Conservation (phyloP, 2,797 vertebrate genomes). For the Steatocranus sp. region DNA sequence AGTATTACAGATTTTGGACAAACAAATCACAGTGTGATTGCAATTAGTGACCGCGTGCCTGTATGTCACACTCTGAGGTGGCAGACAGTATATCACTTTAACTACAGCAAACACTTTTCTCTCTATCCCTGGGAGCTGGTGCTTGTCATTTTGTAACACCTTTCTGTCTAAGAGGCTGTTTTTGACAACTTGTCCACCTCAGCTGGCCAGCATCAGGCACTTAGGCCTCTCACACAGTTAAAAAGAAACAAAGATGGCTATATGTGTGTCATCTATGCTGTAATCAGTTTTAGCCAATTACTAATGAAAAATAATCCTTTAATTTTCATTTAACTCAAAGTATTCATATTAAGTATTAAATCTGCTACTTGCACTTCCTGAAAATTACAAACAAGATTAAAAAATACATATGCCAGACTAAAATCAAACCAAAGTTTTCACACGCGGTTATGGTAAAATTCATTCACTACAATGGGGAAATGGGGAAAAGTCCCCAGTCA, state of each 20-base stretch:
- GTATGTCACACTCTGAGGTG: slow-evolving; percentile 13
- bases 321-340: neutral
- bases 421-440: neutral
- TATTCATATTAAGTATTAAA: neutral
- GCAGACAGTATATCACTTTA: slow-evolving; percentile 25
- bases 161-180: slow-evolving; percentile 27
- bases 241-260: neutral
- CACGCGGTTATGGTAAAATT: neutral
- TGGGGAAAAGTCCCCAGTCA: neutral
- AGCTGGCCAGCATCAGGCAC: slow-evolving; percentile 30
- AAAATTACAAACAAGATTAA: neutral
- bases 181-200: slow-evolving; percentile 44
- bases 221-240: neutral
- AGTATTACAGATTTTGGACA: neutral
- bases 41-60: slow-evolving; percentile 1
- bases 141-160: slow-evolving; percentile 36
- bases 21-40: neutral
- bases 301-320: neutral
- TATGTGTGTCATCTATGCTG: neutral
- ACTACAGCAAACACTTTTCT: neutral
- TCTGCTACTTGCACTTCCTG: neutral
- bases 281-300: neutral
- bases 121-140: slow-evolving; percentile 15
- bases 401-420: neutral
- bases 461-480: neutral